Percentiles rank a stretch among this genome's conserved stretches.
phyloP scores from a whole-genome alignment of 2,888 invertebrate species.

The Meganola albula region DNA sequence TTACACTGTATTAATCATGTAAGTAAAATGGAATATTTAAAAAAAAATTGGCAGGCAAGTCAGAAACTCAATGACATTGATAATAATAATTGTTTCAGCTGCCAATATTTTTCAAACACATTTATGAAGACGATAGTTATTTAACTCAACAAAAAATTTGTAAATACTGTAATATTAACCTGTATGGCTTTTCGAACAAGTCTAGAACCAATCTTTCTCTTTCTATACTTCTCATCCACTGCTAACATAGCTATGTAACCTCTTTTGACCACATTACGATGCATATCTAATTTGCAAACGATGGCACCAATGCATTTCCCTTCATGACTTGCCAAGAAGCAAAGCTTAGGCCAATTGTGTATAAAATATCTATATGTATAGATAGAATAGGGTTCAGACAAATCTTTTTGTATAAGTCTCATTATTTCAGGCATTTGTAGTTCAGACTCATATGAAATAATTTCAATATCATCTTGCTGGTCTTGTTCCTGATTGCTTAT shows the following conservation, averaged over 20 bases:
- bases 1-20: no score
- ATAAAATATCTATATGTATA: conserved; percentile 99
- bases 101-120: no score
- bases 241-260: conserved; percentile 99
- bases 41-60: no score
- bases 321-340: conserved; percentile 95
- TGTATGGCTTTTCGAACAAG: conserved; percentile 88
- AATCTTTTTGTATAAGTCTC: conserved; percentile 98
- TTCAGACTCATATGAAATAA: conserved; percentile 91
- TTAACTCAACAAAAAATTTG: no score
- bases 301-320: conserved; percentile 97
- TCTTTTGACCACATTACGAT: conserved; percentile 91
- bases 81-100: no score
- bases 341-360: conserved; percentile 99
- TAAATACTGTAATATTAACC: conserved; percentile 54
- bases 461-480: conserved; percentile 54
- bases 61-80: no score
- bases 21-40: no score
- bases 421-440: conserved; percentile 99
- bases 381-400: conserved; percentile 99
- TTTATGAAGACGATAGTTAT: no score
- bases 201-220: conserved; percentile 93
- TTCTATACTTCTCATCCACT: conserved; percentile 96
- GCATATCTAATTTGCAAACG: conserved; percentile 98
- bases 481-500: conserved; percentile 37